These are phyloP conservation scores for Rana temporaria DNA, from an alignment of 2,113 vertebrate species.

Conservation along the genomic window DNA sequence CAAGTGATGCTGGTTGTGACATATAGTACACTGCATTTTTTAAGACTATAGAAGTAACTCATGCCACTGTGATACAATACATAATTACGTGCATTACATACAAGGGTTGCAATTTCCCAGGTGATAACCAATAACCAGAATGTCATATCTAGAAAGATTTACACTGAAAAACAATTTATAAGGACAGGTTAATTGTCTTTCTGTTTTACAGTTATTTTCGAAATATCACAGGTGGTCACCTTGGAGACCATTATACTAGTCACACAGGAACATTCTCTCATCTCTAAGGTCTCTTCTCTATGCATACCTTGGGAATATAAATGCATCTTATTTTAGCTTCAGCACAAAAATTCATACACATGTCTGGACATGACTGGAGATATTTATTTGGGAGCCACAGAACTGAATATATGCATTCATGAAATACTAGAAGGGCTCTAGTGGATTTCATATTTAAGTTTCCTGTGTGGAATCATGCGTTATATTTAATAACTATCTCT, in stretches of 20 bases:
- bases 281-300: neutral
- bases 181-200: constrained; percentile 21
- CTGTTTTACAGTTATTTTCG: neutral
- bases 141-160: neutral
- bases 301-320: neutral
- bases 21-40: neutral
- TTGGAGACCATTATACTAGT: constrained; percentile 6
- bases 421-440: too few species aligned
- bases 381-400: too few species aligned
- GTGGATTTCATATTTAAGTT: too few species aligned
- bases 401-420: too few species aligned
- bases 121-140: constrained; percentile 2
- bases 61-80: constrained; percentile 10
- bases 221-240: constrained; percentile 16
- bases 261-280: neutral
- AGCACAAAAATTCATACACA: neutral
- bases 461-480: too few species aligned
- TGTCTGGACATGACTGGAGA: too few species aligned
- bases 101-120: neutral
- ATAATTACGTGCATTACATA: neutral
- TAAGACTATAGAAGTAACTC: neutral
- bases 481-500: too few species aligned
- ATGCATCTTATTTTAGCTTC: neutral
- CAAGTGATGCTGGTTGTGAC: neutral
- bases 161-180: neutral